Conservation (phyloP, 2,113 vertebrate species). For the Nesogale talazaci region DNA sequence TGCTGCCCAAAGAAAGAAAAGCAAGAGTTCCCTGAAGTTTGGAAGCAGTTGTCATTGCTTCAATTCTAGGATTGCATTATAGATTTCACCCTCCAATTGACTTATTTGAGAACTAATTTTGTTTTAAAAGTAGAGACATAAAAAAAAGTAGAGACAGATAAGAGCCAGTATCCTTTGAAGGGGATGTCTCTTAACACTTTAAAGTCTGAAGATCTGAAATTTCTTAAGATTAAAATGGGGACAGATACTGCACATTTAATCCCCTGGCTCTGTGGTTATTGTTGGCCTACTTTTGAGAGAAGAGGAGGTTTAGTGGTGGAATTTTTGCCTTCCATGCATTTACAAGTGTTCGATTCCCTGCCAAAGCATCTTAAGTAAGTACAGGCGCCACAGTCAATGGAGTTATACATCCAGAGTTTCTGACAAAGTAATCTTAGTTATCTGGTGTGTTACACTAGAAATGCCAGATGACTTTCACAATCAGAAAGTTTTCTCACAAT, state of each 20-base stretch:
- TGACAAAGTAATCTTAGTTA: too few species aligned
- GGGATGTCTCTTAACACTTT: background rate
- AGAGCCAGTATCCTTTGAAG: background rate
- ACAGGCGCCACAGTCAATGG: too few species aligned
- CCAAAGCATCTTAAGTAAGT: too few species aligned
- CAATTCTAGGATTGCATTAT: background rate
- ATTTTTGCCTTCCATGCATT: too few species aligned
- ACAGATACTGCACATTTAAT: background rate
- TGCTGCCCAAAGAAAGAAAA: background rate
- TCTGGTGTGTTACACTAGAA: too few species aligned
- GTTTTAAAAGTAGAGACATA: slow-evolving; percentile 35
- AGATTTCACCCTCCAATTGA: background rate
- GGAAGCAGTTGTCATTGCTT: background rate
- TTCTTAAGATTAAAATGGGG: background rate
- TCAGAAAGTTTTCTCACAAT: too few species aligned
- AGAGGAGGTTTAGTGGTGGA: too few species aligned
- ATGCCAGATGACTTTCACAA: too few species aligned
- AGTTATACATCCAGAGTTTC: too few species aligned
- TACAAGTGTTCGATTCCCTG: too few species aligned
- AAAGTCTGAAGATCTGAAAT: background rate
- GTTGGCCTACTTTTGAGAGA: too few species aligned
- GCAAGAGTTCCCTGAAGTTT: background rate
- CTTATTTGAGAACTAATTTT: slow-evolving; percentile 54
- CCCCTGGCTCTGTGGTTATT: background rate
- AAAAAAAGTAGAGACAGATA: slow-evolving; percentile 13